Percentiles rank a stretch among this genome's conserved stretches.
phyloP scores from a whole-genome alignment of 1,140 invertebrate genomes.

The Tenebrio molitor region DNA sequence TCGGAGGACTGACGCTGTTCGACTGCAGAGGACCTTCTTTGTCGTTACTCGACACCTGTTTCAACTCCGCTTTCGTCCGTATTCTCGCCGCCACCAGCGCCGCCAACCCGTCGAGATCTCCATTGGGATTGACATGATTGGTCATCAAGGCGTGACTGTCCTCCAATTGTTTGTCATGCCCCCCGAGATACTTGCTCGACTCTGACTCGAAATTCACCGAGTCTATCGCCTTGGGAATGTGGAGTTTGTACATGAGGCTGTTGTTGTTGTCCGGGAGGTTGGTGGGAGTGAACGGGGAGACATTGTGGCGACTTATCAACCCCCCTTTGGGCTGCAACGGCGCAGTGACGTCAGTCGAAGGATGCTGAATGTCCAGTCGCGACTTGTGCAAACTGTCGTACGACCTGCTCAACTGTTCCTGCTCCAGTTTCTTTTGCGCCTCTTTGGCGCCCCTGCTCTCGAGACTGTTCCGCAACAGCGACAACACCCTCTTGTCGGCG shows the following conservation, averaged over 20 bases:
- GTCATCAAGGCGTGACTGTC: slow-evolving; percentile 52
- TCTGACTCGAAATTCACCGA: slow-evolving; percentile 69
- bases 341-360: slow-evolving; percentile 67
- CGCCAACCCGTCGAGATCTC: slow-evolving; percentile 70
- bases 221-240: slow-evolving; percentile 77
- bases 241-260: slow-evolving; percentile 73
- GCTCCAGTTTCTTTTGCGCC: slow-evolving; percentile 66
- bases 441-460: slow-evolving; percentile 76
- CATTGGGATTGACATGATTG: slow-evolving; percentile 52
- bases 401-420: slow-evolving; percentile 51
- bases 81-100: slow-evolving; percentile 79
- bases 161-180: slow-evolving; percentile 3
- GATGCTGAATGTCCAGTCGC: slow-evolving; percentile 61
- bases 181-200: slow-evolving; percentile 55
- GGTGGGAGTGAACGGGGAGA: slow-evolving; percentile 72
- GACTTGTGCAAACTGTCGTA: slow-evolving; percentile 49
- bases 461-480: slow-evolving; percentile 76
- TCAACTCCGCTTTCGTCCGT: slow-evolving; percentile 85
- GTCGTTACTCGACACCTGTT: slow-evolving; percentile 73
- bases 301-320: slow-evolving; percentile 69
- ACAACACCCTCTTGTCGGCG: slow-evolving; percentile 77
- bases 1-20: slow-evolving; percentile 67
- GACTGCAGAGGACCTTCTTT: background rate
- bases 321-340: slow-evolving; percentile 70
- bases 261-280: slow-evolving; percentile 69